Evolutionary conservation across 1,140 invertebrate genomes (phyloP), one percentile per base, ranked within the genome.

Genomic region (Drosophila parabipectinata): DNA sequence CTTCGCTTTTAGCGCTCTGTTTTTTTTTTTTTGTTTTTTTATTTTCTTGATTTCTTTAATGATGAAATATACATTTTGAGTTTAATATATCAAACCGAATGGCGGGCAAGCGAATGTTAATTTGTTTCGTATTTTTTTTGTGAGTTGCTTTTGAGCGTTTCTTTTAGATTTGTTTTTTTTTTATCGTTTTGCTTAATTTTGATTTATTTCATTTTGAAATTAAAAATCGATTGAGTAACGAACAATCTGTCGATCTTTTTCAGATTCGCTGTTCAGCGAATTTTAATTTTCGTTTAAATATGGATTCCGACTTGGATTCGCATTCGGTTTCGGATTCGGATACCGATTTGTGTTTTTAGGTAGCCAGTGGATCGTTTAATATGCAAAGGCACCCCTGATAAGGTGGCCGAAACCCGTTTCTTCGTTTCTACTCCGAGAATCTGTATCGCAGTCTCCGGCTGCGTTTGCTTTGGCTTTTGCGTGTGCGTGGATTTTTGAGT

Each of bases 31-130:
- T 41, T 61, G n/a, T 7, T 72, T 62, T 79, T 73, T 87, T 44
- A 21, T 28, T 28, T 28, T 28, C 73, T 72, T 58, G 63, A 72
- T 64, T 73, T 75, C 67, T 85, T 88, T 88, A 88, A 88, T 88
- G 83, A 88, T 88, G 83, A 88, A 88, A 88, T 88, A 88, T 88
- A 84, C 83, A 89, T 87, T 88, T 88, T 88, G 83, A 88, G 84
- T 88, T 88, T 88, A 88, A 88, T 88, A 88, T 89, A 88, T 88
- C 83, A 88, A 88, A 79, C 60, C 66, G 69, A 85, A 81, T 87
- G 81, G 82, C 83, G 62, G 58, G 47, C 68, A 59, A 32, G 51
- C 79, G 76, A 88, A 88, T 88, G 82, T 87, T 87, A 87, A 87
- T 87, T 87, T 81, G 82, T 50, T 75, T 78, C 72, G 60, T 45